These are phyloP conservation scores for Hirtodrosophila duncani DNA, from an alignment of 2,888 invertebrate genomes.

Conservation along the genomic window DNA sequence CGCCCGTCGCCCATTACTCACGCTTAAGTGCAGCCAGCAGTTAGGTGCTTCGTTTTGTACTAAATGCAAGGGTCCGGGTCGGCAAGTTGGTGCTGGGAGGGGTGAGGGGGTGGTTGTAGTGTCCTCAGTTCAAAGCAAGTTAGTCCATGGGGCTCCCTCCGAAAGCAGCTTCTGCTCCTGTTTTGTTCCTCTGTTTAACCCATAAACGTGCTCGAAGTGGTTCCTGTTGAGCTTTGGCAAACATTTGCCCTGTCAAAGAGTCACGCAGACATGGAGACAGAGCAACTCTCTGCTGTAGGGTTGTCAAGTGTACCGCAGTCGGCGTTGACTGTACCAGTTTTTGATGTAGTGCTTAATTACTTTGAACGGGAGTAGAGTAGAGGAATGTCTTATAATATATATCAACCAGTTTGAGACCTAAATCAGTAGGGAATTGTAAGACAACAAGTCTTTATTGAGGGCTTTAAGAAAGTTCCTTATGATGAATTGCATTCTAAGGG, in stretches of 20 bases:
- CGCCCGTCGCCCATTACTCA: conserved; percentile 35
- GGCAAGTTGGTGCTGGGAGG: conserved; percentile 1
- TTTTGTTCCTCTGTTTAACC: conserved; percentile 64
- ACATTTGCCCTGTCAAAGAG: conserved; percentile 34
- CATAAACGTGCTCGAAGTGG: conserved; percentile 51
- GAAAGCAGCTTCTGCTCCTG: conserved; percentile 27
- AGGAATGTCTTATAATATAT: too few relatives aligned
- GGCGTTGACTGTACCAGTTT: conserved; percentile 22
- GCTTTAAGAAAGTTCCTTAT: too few relatives aligned
- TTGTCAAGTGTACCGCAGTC: conserved; percentile 12
- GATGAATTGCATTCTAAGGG: too few relatives aligned
- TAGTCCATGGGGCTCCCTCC: too few relatives aligned
- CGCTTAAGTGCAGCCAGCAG: conserved; percentile 46
- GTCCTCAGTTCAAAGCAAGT: conserved; percentile 10
- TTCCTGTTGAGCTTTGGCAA: conserved; percentile 28
- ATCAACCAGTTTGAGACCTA: too few relatives aligned
- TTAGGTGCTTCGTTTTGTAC: conserved; percentile 43
- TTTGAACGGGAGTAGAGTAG: too few relatives aligned
- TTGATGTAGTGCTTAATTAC: too few relatives aligned
- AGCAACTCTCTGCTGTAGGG: conserved; percentile 30
- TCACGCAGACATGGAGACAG: conserved; percentile 20
- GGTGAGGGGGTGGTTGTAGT: conserved; percentile 1
- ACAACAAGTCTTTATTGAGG: too few relatives aligned
- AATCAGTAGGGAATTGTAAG: too few relatives aligned
- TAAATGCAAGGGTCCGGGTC: conserved; percentile 3